Percentiles rank a stretch among this genome's conserved stretches.
phyloP scores from a whole-genome alignment of 2,797 vertebrate genomes.

The Brotula barbata region DNA sequence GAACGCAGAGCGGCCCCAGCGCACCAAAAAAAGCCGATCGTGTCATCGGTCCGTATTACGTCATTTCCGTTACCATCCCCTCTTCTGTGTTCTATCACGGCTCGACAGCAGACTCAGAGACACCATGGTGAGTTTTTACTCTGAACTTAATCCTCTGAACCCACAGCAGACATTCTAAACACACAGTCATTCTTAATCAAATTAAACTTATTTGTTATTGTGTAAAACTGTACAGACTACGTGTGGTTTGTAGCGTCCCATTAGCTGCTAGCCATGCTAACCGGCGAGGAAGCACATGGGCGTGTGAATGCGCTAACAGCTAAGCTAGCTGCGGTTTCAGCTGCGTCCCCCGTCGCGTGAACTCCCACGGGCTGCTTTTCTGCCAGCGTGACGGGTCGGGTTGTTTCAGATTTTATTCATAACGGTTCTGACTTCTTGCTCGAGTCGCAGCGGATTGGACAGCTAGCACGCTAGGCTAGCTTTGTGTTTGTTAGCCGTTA shows the following conservation, averaged over 20 bases:
- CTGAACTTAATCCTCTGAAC: fast-evolving
- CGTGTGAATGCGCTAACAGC: slow-evolving; percentile 35
- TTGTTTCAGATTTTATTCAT: too few relatives aligned
- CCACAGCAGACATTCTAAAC: fast-evolving
- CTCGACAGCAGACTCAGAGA: slow-evolving; percentile 26
- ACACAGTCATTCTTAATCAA: fast-evolving
- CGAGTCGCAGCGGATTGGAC: too few relatives aligned
- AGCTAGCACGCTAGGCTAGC: too few relatives aligned
- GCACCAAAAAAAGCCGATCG: too few relatives aligned
- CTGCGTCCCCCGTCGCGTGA: too few relatives aligned
- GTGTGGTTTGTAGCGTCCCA: fast-evolving
- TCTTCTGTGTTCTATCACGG: slow-evolving; percentile 38
- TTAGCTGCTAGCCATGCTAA: slow-evolving; percentile 42
- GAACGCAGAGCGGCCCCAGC: too few relatives aligned
- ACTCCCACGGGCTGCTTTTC: too few relatives aligned
- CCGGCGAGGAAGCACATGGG: slow-evolving; percentile 70
- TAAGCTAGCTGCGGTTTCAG: slow-evolving; percentile 26
- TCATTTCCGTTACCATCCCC: slow-evolving; percentile 37
- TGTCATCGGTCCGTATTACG: too few relatives aligned
- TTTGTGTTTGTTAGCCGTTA: too few relatives aligned
- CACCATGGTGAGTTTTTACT: slow-evolving; percentile 68
- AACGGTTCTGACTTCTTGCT: too few relatives aligned
- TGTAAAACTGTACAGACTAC: fast-evolving
- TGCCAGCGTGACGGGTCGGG: too few relatives aligned
- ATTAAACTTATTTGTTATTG: fast-evolving